Conservation (phyloP, 2,797 vertebrate species). For the Parambassis ranga region DNA sequence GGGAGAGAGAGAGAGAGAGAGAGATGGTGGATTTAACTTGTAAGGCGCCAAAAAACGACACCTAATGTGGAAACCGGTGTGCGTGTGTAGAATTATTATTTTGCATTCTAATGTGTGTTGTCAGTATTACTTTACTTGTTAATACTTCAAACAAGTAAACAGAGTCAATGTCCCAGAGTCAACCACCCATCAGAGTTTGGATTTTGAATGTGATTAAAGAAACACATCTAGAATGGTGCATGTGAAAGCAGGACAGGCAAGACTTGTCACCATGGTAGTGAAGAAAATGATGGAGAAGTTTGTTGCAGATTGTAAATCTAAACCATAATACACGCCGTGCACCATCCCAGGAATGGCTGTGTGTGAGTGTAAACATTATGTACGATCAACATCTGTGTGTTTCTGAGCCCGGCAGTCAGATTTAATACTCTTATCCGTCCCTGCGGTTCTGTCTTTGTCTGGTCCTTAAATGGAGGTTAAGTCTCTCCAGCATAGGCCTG, state of each 20-base stretch:
- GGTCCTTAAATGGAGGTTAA: constrained; percentile 90
- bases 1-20: constrained; percentile 42
- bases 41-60: constrained; percentile 60
- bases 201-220: not conserved
- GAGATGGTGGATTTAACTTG: constrained; percentile 77
- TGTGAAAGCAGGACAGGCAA: too few species aligned
- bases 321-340: not conserved
- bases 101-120: constrained; percentile 5
- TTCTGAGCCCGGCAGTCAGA: constrained; percentile 59
- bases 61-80: not conserved
- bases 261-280: too few species aligned
- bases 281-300: too few species aligned
- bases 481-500: constrained; percentile 54
- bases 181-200: too few species aligned
- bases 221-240: not conserved
- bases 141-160: constrained; percentile 7
- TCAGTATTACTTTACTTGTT: constrained; percentile 10
- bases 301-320: too few species aligned
- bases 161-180: not conserved
- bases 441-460: constrained; percentile 80
- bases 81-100: not conserved
- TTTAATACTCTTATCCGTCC: constrained; percentile 77
- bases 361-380: constrained; percentile 26
- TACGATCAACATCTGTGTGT: constrained; percentile 49
- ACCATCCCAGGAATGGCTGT: constrained; percentile 2